Evolutionary conservation across 2,113 vertebrate genomes (phyloP).

Genomic region (Todiramphus chloris): DNA sequence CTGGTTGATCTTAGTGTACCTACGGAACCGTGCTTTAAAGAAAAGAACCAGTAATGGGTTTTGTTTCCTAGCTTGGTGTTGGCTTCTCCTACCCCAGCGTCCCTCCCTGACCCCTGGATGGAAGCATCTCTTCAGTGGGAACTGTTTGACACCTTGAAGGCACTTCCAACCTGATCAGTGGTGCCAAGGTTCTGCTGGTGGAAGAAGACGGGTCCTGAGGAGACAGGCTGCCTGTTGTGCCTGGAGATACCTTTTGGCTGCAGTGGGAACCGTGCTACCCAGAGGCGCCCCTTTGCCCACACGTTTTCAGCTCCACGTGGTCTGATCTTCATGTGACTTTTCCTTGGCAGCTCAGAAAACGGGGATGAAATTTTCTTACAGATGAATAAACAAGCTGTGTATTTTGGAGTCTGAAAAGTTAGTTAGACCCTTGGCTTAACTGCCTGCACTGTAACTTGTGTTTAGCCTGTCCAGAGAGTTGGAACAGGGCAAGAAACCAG

Average conservation of each 20-base stretch:
- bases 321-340: neutral
- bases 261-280: neutral
- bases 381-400: neutral
- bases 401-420: neutral
- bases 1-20: neutral
- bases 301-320: neutral
- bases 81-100: neutral
- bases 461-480: neutral
- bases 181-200: neutral
- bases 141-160: neutral
- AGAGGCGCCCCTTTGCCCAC: neutral
- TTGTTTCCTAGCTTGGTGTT: neutral
- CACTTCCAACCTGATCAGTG: neutral
- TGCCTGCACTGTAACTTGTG: neutral
- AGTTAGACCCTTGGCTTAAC: neutral
- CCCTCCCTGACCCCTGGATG: neutral
- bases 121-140: neutral
- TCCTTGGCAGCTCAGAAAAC: neutral
- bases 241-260: neutral
- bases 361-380: neutral
- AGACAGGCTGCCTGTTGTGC: neutral
- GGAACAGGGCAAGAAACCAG: neutral
- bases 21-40: neutral
- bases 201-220: neutral
- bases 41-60: neutral